These are phyloP conservation scores for Eueremaeus valkanovi DNA, from an alignment of 2,888 invertebrate genomes.

Conservation along the genomic window DNA sequence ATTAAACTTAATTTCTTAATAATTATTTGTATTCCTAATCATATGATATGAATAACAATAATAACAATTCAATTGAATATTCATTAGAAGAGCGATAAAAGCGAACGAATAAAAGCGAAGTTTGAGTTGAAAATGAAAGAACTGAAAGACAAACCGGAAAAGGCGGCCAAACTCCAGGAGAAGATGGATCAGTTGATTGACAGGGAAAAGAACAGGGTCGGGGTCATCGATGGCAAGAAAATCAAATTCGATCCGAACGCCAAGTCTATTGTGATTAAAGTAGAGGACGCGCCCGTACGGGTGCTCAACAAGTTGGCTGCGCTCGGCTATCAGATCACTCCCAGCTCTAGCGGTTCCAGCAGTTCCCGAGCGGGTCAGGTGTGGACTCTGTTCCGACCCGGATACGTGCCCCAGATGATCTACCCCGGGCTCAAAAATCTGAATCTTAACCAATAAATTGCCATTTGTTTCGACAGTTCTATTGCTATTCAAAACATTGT, in stretches of 20 bases:
- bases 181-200: constrained; percentile 33
- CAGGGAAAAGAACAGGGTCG: constrained; percentile 35
- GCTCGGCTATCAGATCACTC: constrained; percentile 36
- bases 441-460: background rate
- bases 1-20: no score
- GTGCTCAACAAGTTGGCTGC: constrained; percentile 36
- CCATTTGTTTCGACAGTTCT: background rate
- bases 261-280: constrained; percentile 38
- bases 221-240: constrained; percentile 37
- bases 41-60: no score
- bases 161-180: constrained; percentile 29
- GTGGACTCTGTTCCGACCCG: constrained; percentile 38
- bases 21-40: no score
- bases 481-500: no score
- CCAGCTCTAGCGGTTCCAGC: constrained; percentile 29
- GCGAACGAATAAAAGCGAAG: constrained; percentile 36
- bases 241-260: constrained; percentile 38
- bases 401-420: constrained; percentile 31
- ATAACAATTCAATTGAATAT: no score
- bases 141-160: constrained; percentile 35
- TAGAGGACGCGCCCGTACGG: constrained; percentile 38
- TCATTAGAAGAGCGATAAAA: constrained; percentile 34
- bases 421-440: constrained; percentile 37
- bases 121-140: constrained; percentile 35
- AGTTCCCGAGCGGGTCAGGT: constrained; percentile 15